Conservation (phyloP, 2,113 vertebrate species). For the Apus apus region DNA sequence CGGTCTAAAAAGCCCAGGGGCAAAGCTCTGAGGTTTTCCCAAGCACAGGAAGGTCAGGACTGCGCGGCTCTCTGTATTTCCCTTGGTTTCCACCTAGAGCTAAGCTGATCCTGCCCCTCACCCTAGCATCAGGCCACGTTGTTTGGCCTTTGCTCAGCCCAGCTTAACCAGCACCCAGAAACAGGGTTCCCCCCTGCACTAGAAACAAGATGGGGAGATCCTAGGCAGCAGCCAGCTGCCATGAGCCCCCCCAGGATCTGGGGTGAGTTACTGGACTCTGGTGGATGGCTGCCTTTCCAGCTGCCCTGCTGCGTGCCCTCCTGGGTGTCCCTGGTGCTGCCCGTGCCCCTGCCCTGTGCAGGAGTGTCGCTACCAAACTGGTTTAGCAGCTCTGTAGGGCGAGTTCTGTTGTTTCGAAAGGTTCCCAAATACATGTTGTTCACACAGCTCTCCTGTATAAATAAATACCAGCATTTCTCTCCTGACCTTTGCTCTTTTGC, state of each 20-base stretch:
- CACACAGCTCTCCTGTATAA: slow-evolving; percentile 48
- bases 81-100: neutral
- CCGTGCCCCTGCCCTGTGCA: neutral
- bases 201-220: neutral
- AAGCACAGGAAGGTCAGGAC: neutral
- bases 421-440: slow-evolving; percentile 58
- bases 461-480: slow-evolving; percentile 65
- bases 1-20: neutral
- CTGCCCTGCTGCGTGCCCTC: neutral
- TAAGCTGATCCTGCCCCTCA: neutral
- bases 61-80: neutral
- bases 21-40: rapidly evolving
- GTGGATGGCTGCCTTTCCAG: neutral
- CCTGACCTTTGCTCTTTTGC: slow-evolving; percentile 68
- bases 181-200: rapidly evolving
- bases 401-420: slow-evolving; percentile 52
- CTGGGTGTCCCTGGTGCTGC: neutral
- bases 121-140: rapidly evolving
- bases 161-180: neutral
- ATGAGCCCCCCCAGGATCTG: rapidly evolving
- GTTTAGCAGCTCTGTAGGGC: slow-evolving; percentile 62
- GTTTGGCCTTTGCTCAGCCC: neutral
- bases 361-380: slow-evolving; percentile 46
- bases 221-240: neutral
- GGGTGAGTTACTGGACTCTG: rapidly evolving